Percentiles rank a stretch among this genome's conserved stretches.
Evolutionary conservation across 2,113 vertebrate species (phyloP).

Genomic region (Progne subis): DNA sequence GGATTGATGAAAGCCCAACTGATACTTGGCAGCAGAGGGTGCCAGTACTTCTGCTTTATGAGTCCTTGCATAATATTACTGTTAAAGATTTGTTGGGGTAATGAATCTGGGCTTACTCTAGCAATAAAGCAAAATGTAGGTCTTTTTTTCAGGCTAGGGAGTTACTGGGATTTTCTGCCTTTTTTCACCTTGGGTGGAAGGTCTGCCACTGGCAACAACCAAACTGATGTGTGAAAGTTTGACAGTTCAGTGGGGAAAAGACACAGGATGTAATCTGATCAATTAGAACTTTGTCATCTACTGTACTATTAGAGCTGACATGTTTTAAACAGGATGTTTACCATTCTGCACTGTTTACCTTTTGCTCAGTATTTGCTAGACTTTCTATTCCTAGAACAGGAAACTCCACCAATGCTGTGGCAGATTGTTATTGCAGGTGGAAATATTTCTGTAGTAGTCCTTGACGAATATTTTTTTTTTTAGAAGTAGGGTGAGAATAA

Average conservation of each 20-base stretch:
- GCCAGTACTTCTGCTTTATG: not conserved
- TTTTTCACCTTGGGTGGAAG: not conserved
- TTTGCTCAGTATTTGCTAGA: not conserved
- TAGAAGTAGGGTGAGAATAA: not conserved
- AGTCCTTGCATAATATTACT: not conserved
- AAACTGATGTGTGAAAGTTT: not conserved
- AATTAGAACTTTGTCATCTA: not conserved
- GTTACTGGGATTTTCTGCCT: not conserved
- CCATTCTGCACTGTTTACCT: conserved; percentile 20
- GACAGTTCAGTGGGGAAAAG: not conserved
- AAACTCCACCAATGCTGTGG: conserved; percentile 51
- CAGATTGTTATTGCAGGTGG: conserved; percentile 58
- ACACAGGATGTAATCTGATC: not conserved
- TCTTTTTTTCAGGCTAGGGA: not conserved
- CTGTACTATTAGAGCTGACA: not conserved
- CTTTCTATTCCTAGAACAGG: conserved; percentile 57
- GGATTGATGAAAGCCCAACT: not conserved
- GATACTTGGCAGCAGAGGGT: not conserved
- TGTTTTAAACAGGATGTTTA: conserved; percentile 38
- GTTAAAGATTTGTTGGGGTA: not conserved
- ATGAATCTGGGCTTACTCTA: not conserved
- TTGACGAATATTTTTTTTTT: not conserved
- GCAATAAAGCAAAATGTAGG: not conserved
- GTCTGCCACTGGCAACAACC: not conserved
- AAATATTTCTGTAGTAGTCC: conserved; percentile 26